Conservation (phyloP, 2,888 invertebrate genomes). For the Troides aeacus region DNA sequence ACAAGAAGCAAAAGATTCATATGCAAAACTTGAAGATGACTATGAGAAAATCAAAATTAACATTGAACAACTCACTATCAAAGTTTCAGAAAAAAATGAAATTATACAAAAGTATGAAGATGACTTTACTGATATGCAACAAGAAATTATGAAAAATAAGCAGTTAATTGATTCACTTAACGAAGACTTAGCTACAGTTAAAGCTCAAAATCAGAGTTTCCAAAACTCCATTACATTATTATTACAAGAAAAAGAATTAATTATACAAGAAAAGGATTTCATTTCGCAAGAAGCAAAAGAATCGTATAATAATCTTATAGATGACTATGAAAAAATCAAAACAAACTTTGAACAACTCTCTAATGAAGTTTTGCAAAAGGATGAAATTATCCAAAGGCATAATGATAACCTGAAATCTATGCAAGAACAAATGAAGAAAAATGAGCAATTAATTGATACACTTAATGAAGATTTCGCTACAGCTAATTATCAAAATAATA, state of each 20-base stretch:
- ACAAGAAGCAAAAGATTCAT: slow-evolving; percentile 37
- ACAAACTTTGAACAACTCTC: slow-evolving; percentile 1
- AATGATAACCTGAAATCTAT: slow-evolving; percentile 35
- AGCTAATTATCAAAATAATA: slow-evolving; percentile 5
- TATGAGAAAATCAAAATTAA: slow-evolving; percentile 6
- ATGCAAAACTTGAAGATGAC: slow-evolving; percentile 35
- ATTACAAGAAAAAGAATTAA: slow-evolving; percentile 34
- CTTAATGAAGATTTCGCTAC: slow-evolving; percentile 12
- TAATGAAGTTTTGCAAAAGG: slow-evolving; percentile 10
- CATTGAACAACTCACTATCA: not conserved
- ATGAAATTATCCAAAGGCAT: slow-evolving; percentile 13
- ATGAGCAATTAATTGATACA: slow-evolving; percentile 1
- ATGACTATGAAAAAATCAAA: slow-evolving; percentile 7
- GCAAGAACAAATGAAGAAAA: slow-evolving; percentile 1
- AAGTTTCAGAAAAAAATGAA: not conserved
- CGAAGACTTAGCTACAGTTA: slow-evolving; percentile 5
- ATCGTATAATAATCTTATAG: slow-evolving; percentile 3
- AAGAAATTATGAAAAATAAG: not conserved
- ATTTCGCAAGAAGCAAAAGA: slow-evolving; percentile 17
- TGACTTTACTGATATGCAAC: not conserved
- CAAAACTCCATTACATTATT: slow-evolving; percentile 6
- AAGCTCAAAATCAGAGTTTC: slow-evolving; percentile 8
- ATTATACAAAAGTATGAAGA: slow-evolving; percentile 15
- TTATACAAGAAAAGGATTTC: slow-evolving; percentile 38
- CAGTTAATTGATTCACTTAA: slow-evolving; percentile 3